Conservation (phyloP, 2,888 invertebrate species). For the Lacanobia wlatinum region DNA sequence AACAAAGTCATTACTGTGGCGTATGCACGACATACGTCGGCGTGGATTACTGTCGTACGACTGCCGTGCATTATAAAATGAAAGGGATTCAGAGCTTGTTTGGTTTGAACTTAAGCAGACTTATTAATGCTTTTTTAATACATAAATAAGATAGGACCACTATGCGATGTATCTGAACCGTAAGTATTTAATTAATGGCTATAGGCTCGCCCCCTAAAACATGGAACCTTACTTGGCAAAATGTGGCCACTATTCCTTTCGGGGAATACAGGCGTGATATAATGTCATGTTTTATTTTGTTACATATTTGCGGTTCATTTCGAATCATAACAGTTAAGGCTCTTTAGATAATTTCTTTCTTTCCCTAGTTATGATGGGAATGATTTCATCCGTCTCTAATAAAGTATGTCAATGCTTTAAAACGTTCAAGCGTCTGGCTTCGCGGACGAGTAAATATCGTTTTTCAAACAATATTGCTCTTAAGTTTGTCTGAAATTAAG, state of each 20-base stretch:
- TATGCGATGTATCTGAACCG: conserved; percentile 29
- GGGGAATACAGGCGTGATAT: neutral
- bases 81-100: conserved; percentile 18
- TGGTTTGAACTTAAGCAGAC: conserved; percentile 32
- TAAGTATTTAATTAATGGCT: conserved; percentile 39
- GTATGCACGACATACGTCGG: neutral
- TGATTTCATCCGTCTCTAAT: conserved; percentile 43
- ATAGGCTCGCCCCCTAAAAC: neutral
- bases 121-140: conserved; percentile 32
- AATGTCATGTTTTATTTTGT: conserved; percentile 27
- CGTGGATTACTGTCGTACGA: conserved; percentile 12
- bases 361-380: conserved; percentile 40
- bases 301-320: conserved; percentile 37
- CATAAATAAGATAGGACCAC: conserved; percentile 18
- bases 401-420: conserved; percentile 37
- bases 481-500: conserved; percentile 55
- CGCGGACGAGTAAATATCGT: conserved; percentile 24
- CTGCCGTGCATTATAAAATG: conserved; percentile 22
- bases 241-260: neutral
- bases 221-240: conserved; percentile 7
- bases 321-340: conserved; percentile 46
- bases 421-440: conserved; percentile 27
- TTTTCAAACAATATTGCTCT: conserved; percentile 37
- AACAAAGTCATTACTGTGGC: conserved; percentile 28
- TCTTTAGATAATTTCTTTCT: conserved; percentile 36